These are phyloP conservation scores for Calephelis virginiensis DNA, from an alignment of 1,140 invertebrate species.

Conservation along the genomic window DNA sequence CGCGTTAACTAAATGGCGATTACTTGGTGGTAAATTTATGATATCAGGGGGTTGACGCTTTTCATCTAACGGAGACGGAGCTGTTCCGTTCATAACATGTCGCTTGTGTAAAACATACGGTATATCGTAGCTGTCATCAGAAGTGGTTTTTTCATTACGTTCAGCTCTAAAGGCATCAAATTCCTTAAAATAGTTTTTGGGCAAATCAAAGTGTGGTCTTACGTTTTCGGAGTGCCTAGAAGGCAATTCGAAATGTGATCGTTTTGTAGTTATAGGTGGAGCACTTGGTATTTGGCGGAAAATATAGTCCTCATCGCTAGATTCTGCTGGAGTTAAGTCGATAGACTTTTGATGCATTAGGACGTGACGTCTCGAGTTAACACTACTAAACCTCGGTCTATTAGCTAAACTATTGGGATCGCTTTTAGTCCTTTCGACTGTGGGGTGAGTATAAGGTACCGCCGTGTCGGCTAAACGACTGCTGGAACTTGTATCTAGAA, in stretches of 20 bases:
- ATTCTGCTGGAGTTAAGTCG: conserved; percentile 89
- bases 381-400: conserved; percentile 83
- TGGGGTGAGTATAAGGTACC: conserved; percentile 80
- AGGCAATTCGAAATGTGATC: conserved; percentile 84
- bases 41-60: conserved; percentile 75
- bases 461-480: conserved; percentile 72
- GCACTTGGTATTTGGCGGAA: conserved; percentile 85
- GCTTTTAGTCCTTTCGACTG: conserved; percentile 90
- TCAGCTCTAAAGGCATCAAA: conserved; percentile 78
- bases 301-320: conserved; percentile 88
- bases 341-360: conserved; percentile 93
- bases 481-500: conserved; percentile 74
- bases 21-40: conserved; percentile 71
- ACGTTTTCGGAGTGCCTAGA: conserved; percentile 64
- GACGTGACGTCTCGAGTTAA: conserved; percentile 84
- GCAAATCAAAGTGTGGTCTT: conserved; percentile 78
- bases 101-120: conserved; percentile 90
- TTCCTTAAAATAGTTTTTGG: conserved; percentile 81
- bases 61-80: conserved; percentile 77
- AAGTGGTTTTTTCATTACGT: conserved; percentile 61
- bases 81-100: conserved; percentile 90
- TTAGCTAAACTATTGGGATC: conserved; percentile 88
- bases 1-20: conserved; percentile 65
- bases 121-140: conserved; percentile 83
- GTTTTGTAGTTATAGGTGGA: conserved; percentile 82